Conservation (phyloP, 2,797 vertebrate species). For the Propithecus perrieri region DNA sequence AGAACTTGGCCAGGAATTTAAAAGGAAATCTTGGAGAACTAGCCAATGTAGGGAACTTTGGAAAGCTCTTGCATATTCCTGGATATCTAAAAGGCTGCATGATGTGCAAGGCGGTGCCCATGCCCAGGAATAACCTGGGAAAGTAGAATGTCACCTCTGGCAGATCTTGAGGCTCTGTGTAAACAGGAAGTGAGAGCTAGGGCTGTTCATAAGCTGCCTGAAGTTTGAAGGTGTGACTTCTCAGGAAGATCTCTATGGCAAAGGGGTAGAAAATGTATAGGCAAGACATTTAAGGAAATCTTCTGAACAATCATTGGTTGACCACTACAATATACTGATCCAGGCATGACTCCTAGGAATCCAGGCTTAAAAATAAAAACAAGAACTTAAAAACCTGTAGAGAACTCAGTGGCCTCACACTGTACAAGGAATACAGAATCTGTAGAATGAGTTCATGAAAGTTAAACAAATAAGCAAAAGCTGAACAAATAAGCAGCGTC, state of each 20-base stretch:
- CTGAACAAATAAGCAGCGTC: background rate
- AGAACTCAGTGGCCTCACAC: background rate
- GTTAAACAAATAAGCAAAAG: background rate
- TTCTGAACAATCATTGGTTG: background rate
- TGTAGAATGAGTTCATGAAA: background rate
- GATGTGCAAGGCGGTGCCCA: background rate
- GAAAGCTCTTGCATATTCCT: slow-evolving; percentile 3
- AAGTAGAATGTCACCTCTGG: background rate
- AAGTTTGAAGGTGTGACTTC: background rate
- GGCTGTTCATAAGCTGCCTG: background rate
- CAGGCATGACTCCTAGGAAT: background rate
- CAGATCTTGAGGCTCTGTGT: background rate
- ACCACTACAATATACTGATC: background rate
- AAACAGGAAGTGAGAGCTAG: background rate
- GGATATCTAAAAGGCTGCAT: background rate
- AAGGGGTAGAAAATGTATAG: background rate
- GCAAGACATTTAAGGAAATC: background rate
- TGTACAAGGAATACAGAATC: background rate
- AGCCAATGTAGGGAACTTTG: background rate
- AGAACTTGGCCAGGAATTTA: slow-evolving; percentile 45
- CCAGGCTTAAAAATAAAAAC: slow-evolving; percentile 12
- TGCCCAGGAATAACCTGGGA: background rate
- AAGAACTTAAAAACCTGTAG: background rate
- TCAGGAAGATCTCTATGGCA: background rate
- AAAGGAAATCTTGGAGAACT: slow-evolving; percentile 61